Percentiles rank a stretch among this genome's conserved stretches.
These are phyloP conservation scores for Plebejus argus DNA, from an alignment of 2,888 invertebrate species.

Conservation along the genomic window DNA sequence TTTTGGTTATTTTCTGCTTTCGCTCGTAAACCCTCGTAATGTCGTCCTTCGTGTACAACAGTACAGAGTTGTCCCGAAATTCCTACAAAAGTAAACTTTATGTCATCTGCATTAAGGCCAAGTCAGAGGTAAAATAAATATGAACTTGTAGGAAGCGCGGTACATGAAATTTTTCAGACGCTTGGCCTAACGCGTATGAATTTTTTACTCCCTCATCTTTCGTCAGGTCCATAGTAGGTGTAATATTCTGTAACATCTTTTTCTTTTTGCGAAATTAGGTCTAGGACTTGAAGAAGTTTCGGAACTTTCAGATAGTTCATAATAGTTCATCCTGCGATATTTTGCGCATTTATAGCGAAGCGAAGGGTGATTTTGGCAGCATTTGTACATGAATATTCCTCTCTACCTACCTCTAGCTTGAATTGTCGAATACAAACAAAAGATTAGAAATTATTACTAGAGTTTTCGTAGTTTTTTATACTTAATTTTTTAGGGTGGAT, in stretches of 20 bases:
- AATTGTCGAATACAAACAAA: no score
- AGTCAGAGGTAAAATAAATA: background rate
- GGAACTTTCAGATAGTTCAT: background rate
- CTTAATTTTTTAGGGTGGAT: no score
- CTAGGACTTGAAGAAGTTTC: background rate
- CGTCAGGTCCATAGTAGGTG: background rate
- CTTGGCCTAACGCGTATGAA: background rate
- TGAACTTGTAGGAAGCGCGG: background rate
- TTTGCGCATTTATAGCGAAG: no score
- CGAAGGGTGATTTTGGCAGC: no score
- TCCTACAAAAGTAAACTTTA: background rate
- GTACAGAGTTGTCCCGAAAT: background rate
- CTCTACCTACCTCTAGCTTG: no score
- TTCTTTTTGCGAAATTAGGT: background rate
- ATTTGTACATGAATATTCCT: no score
- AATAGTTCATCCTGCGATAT: no score
- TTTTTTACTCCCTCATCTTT: constrained; percentile 9
- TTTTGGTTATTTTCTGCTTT: background rate
- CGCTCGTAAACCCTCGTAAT: constrained; percentile 23
- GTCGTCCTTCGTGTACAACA: constrained; percentile 11
- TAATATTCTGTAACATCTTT: background rate
- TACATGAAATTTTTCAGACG: background rate
- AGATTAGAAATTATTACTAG: no score
- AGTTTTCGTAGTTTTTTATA: no score
- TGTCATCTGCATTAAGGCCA: background rate